Base-by-base conservation (phyloP, 2,888 invertebrate genomes). In the Trichogramma dendrolimi region DNA sequence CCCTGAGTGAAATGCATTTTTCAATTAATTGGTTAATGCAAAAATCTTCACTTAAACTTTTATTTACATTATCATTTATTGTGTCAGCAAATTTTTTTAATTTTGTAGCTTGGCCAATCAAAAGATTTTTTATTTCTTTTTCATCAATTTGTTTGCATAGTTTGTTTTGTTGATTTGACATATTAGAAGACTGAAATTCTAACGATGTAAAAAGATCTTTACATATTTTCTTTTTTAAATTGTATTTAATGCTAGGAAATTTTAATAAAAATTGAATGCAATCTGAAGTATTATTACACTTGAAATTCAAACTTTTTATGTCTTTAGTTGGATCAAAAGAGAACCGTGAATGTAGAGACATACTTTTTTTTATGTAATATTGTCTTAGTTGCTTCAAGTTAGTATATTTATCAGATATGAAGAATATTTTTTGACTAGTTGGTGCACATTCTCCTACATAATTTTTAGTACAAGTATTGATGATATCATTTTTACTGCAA, bases 11-110 rank as follows among this genome's bases (percentile, higher is more conserved):
- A n/a, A 46, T 6, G 43, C 75, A 74, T 56, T 72, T 74, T 14
- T 69, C 70, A 40, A 72, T 72, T 44, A 71, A 60, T 62, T 70
- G 6, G 46, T 58, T 61, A 4, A 61, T 10, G n/a, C 8, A 46
- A 46, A 10, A 10, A 46, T 46, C 8, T 10, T 46, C 46, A 46
- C n/a, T 10, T n/a, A 2, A 46, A 46, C n/a, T 59, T 38, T 63
- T 42, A 14, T 60, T 57, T 50, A 60, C 55, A 27, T 60, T n/a
- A 14, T n/a, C 8, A 44, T 14, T 52, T 4, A 48, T 55, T 40
- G 41, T 58, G 14, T 55, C 47, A 39, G 52, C 39, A 48, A 27
- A 2, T 27, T 27, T 2, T 27, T 27, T 27, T 27, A 27, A 62
- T 59, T 42, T 58, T 11, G n/a, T 41, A 47, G 48, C 55, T 47